Percentiles rank a stretch among this genome's conserved stretches.
Conservation (phyloP, 2,888 invertebrate species). For the Clivina fossor region DNA sequence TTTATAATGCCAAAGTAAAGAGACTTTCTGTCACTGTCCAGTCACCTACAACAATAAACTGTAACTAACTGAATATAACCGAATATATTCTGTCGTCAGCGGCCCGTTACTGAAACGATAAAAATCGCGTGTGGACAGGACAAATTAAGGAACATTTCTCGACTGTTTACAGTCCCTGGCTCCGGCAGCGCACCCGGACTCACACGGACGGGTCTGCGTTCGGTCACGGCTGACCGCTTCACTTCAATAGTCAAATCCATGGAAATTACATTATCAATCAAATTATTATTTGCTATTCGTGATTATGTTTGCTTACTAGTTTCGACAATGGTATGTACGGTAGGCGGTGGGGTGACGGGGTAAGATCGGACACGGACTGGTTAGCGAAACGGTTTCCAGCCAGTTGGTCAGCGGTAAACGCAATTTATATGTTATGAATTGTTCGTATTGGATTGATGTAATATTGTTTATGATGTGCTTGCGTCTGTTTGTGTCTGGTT, state of each 20-base stretch:
- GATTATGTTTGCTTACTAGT: slow-evolving; percentile 46
- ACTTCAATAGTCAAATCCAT: slow-evolving; percentile 52
- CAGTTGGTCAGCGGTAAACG: slow-evolving; percentile 29
- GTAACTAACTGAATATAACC: background rate
- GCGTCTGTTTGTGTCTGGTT: no score
- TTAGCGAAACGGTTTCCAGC: slow-evolving; percentile 26
- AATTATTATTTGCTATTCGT: slow-evolving; percentile 53
- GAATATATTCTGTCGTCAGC: background rate
- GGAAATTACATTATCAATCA: slow-evolving; percentile 55
- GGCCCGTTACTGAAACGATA: slow-evolving; percentile 27
- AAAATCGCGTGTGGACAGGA: slow-evolving; percentile 24
- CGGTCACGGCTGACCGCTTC: slow-evolving; percentile 37
- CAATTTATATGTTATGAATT: slow-evolving; percentile 14
- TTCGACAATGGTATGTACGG: slow-evolving; percentile 26
- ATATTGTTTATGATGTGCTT: no score
- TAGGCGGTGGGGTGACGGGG: no score
- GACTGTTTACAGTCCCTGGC: slow-evolving; percentile 29
- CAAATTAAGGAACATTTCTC: slow-evolving; percentile 21
- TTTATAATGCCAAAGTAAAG: no score
- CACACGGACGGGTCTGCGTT: slow-evolving; percentile 18
- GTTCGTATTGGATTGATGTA: background rate
- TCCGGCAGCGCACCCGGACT: no score
- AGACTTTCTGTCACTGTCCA: no score
- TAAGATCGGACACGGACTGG: no score
- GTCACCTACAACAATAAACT: slow-evolving; percentile 1